Evolutionary conservation across 2,888 invertebrate genomes (phyloP), one percentile per base, ranked within the genome.

Genomic region (Limnephilus rhombicus): DNA sequence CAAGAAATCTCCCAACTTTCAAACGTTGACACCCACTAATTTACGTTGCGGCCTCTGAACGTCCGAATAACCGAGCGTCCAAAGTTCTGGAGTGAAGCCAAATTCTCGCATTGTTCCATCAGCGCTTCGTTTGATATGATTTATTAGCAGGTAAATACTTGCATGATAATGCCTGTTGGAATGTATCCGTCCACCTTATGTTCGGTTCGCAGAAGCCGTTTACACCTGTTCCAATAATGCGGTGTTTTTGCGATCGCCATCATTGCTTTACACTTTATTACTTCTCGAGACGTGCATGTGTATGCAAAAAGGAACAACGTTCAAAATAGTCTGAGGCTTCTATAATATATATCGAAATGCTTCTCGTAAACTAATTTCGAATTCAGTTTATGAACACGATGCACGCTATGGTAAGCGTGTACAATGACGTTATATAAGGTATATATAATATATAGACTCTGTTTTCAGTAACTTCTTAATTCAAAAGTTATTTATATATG

Each of bases 71-170:
- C 88, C 88, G 80, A 80, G 9, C 34, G 80, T 88, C 88, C 80
- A 24, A 88, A 88, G 80, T 88, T 88, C n/a, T 88, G 88, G 88
- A 88, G 34, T 68, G 24, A 37, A 88, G 88, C 88, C 88, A 88
- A 88, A 68, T 49, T 80, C 68, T 53, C 68, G 31, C 88, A 88
- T 88, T 88, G 88, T 88, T 88, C 88, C 31, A 12, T 37, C 34
- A 80, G 37, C 85, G 85, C 34, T 88, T 80, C 88, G 68, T 88
- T 88, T 80, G 68, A 34, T 80, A 80, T 88, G 88, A 88, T 88
- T 88, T 88, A 88, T 88, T 88, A 37, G 31, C 88, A 53, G 88
- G 88, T 88, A 80, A 88, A 88, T 34, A 37, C 87, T 87, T 34
- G 53, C 53, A 15, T 37, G 29, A 29, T n/a, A 53, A 49, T 88